phyloP scores from a whole-genome alignment of 2,113 vertebrate species.

The Cyprinodon brontotheroides region DNA sequence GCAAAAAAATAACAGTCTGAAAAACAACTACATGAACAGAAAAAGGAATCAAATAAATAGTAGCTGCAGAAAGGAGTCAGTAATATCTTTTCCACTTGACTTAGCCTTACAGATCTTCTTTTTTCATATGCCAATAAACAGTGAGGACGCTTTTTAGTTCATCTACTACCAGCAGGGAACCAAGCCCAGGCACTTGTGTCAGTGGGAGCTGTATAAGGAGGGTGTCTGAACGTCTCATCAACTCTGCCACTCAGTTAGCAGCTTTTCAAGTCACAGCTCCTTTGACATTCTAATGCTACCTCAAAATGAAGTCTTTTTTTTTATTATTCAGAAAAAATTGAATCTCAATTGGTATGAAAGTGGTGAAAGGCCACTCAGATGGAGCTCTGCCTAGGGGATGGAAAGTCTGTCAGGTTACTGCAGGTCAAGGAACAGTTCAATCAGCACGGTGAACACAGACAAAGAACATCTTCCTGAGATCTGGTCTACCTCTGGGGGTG shows the following conservation, averaged over 20 bases:
- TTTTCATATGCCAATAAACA: conserved; percentile 78
- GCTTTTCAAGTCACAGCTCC: conserved; percentile 37
- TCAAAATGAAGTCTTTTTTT: conserved; percentile 19
- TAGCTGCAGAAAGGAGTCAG: conserved; percentile 77
- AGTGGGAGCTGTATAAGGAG: conserved; percentile 33
- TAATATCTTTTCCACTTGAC: conserved; percentile 62
- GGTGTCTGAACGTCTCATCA: conserved; percentile 57
- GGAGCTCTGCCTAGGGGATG: conserved; percentile 43
- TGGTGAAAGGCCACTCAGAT: conserved; percentile 34
- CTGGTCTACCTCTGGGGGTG: conserved; percentile 21
- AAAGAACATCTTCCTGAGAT: conserved; percentile 14
- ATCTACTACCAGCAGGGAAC: conserved; percentile 71
- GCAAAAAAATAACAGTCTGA: conserved; percentile 67
- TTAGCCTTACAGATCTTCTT: conserved; percentile 70
- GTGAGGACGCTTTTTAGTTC: conserved; percentile 69
- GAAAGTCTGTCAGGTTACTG: conserved; percentile 61
- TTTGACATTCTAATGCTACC: conserved; percentile 2
- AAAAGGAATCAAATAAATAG: conserved; percentile 71
- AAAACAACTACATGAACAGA: conserved; percentile 74
- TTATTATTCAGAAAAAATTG: conserved; percentile 33
- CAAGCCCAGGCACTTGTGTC: conserved; percentile 64
- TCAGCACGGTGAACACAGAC: conserved; percentile 35
- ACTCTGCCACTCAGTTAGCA: conserved; percentile 55
- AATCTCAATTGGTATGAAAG: conserved; percentile 4
- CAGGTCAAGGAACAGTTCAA: conserved; percentile 63